Base-by-base conservation (phyloP, 2,888 invertebrate genomes). In the Trichopria drosophilae region DNA sequence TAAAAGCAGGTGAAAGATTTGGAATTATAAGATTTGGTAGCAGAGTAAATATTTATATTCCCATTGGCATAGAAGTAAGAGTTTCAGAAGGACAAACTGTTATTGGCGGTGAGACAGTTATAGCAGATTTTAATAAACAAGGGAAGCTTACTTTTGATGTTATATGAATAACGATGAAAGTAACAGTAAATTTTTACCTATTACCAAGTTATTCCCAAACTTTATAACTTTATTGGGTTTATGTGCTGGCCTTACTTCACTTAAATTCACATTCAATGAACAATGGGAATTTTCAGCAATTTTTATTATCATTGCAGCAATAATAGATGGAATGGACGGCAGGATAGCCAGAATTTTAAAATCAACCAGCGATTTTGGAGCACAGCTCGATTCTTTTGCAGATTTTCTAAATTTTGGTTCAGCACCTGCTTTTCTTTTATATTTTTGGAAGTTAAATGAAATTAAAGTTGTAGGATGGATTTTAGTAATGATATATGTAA, bases 181-280 rank as follows among this genome's bases (percentile, higher is more conserved):
- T 36, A 45, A 36, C 35, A 36, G 26, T 36, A 45, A 26, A 45
- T 36, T 13, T 28, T 36, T 45, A 35, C 45, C 45, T 35, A 36
- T 45, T 45, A 45, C 36, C 20, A 45, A 45, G 28, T 45, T 45
- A 45, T 36, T 45, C 28, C 45, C 45, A 36, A 45, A 45, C 36
- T 45, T 45, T 45, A 45, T 45, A 36, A 45, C 45, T 45, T 45
- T 45, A 36, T 36, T 45, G 45, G 45, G 45, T 45, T 36, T 45
- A 18, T 35, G 35, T 35, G 19, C 36, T 45, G 45, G 45, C 36
- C 35, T 45, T 34, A 45, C 26, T 45, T 35, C 45, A 45, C 35
- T 35, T 45, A 45, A 45, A 45, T 45, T 45, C 36, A 36, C 35
- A 45, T 45, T 45, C 28, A 36, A 45, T 45, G 45, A 36, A 36